These are phyloP conservation scores for Promerops cafer DNA, from an alignment of 2,113 vertebrate genomes.

Conservation along the genomic window DNA sequence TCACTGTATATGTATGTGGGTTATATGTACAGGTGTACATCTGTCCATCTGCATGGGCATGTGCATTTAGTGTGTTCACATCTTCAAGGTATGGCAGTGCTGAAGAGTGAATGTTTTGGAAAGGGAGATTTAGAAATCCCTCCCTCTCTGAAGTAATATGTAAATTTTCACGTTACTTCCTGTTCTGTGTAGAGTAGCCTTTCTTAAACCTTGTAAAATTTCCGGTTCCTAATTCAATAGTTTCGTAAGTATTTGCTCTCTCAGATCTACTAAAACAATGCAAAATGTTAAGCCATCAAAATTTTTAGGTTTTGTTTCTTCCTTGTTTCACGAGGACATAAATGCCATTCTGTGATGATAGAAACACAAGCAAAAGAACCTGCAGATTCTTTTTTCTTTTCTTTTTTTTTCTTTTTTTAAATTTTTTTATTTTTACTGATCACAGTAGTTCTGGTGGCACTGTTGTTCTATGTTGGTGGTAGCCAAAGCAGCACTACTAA, in stretches of 20 bases:
- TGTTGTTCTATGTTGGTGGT: neutral
- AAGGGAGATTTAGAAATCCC: constrained; percentile 4
- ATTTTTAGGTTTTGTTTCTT: neutral
- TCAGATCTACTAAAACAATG: neutral
- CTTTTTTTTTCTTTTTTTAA: accelerated
- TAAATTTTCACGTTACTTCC: neutral
- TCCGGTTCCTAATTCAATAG: neutral
- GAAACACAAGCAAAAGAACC: neutral
- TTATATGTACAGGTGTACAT: neutral
- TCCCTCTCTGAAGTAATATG: neutral
- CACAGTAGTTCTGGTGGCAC: neutral
- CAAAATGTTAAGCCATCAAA: neutral
- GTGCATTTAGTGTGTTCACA: neutral
- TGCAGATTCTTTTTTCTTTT: neutral
- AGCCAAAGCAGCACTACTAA: neutral
- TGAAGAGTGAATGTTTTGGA: constrained; percentile 44
- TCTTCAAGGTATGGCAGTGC: constrained; percentile 1
- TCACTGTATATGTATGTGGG: neutral
- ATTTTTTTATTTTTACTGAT: neutral
- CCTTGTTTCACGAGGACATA: neutral
- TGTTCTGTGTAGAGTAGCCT: neutral
- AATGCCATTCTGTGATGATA: neutral
- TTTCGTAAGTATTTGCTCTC: neutral
- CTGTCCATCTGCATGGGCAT: neutral
- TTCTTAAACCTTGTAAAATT: constrained; percentile 2